Evolutionary conservation across 2,113 vertebrate species (phyloP), one percentile per base, ranked within the genome.

Genomic region (Piaya cayana): DNA sequence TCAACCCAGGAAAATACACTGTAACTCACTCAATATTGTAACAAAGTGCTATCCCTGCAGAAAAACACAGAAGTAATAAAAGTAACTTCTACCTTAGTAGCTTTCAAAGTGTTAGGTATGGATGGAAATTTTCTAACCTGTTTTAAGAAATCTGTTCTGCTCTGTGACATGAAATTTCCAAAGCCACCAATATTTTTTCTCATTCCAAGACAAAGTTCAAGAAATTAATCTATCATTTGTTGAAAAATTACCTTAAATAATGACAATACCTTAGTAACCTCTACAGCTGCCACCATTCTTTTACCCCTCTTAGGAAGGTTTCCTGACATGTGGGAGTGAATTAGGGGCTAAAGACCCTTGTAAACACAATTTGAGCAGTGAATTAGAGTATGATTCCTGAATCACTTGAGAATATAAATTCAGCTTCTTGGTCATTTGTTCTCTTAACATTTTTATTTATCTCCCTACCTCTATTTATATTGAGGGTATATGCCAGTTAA

Each of bases 101-200:
- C 59, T 94, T 95, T 93, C 45, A 58, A 89, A 79, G 30, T 65
- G 39, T 76, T 60, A 39, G 36, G 42, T 45, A 49, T 58, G 37
- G 67, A 76, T 82, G 50, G 75, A 96, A 95, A 92, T 76, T 86
- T 95, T 91, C 55, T 88, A 93, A 90, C 43, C n/a, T 80, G 49
- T 85, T 91, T 91, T 95, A 85, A 93, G 50, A 90, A 76, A 82
- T 62, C 53, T 82, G 37, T 91, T 82, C 81, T 84, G 53, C 1
- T 11, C 52, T 77, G 32, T 42, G 56, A 78, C 27, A 82, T 15
- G 34, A 93, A 90, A 88, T 86, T 81, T 74, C 9, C 5, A 86
- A 95, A 83, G 68, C 59, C 32, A 83, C 68, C 52, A 88, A 69
- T 60, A 83, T 30, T 93, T 92, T 80, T 92, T 93, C 49, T 60